Base-by-base conservation (phyloP, 2,888 invertebrate genomes). In the Lasioglossum calceatum region DNA sequence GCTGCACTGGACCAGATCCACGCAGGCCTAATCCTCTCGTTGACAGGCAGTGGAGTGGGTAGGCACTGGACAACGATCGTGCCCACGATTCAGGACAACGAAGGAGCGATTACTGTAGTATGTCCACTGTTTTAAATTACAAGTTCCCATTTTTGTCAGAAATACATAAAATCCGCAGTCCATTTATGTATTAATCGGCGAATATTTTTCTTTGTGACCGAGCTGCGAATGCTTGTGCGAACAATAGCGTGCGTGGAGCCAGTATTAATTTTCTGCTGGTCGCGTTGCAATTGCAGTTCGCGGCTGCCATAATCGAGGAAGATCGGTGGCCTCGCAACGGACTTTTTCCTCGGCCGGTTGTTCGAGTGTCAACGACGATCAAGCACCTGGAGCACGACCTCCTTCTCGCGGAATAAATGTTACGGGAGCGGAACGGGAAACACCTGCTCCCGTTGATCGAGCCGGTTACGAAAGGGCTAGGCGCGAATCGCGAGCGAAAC, bases 331-430 rank as follows among this genome's bases (percentile, higher is more conserved):
- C 81, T 80, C 77, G 77, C 73, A 64, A 74, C 64, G 67, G 14
- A 23, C 39, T 23, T 23, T 70, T 77, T 27, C 50, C 23, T 27
- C 10, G 54, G 39, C 27, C 44, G 74, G 76, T 83, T 88, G 77
- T 77, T 77, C 79, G 77, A 77, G 10, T 86, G 86, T 82, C 85
- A 82, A 77, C 83, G 81, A 27, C 82, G 73, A 82, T 85, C 74
- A 87, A 86, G 80, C 89, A 89, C 89, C 88, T 89, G 89, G 90
- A 81, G 86, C 80, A 77, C 82, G 86, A 86, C 86, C 89, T 79
- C 84, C 85, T 89, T 89, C 75, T 61, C 81, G 77, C 70, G 77
- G 83, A 80, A 85, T 89, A 84, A 87, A 83, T 77, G 70, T 81
- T 77, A 81, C 81, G 64, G 47, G 16, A 39, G 70, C 79, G 77